These are phyloP conservation scores for Hylia prasina DNA, from an alignment of 2,113 vertebrate species.

Conservation along the genomic window DNA sequence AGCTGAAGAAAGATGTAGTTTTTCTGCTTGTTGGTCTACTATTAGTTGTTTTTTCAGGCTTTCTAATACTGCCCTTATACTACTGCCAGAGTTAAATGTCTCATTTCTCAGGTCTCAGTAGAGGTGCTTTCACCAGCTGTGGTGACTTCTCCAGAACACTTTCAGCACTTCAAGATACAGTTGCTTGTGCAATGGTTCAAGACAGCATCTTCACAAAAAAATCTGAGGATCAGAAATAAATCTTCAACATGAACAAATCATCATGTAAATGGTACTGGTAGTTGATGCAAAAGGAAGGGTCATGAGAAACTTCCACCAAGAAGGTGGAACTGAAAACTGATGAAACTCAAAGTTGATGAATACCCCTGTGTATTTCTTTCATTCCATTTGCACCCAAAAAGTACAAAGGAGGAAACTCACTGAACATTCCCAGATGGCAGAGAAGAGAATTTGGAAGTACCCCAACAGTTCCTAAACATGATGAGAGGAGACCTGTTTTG, in stretches of 20 bases:
- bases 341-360: not conserved
- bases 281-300: not conserved
- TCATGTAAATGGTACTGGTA: not conserved
- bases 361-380: not conserved
- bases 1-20: rapidly evolving
- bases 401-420: not conserved
- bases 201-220: not conserved
- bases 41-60: not conserved
- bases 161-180: not conserved
- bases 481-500: not conserved
- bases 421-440: not conserved
- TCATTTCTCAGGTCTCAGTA: not conserved
- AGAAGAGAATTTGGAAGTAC: not conserved
- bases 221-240: not conserved
- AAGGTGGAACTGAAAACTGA: not conserved
- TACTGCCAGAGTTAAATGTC: not conserved
- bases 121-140: not conserved
- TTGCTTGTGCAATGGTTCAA: not conserved
- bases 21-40: not conserved
- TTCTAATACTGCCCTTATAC: not conserved
- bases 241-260: not conserved
- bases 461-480: not conserved
- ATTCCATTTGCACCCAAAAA: not conserved
- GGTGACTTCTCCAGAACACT: not conserved
- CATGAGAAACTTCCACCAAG: not conserved